Evolutionary conservation across 2,888 invertebrate genomes (phyloP), one percentile per base, ranked within the genome.

Genomic region (Xylocampa areola): DNA sequence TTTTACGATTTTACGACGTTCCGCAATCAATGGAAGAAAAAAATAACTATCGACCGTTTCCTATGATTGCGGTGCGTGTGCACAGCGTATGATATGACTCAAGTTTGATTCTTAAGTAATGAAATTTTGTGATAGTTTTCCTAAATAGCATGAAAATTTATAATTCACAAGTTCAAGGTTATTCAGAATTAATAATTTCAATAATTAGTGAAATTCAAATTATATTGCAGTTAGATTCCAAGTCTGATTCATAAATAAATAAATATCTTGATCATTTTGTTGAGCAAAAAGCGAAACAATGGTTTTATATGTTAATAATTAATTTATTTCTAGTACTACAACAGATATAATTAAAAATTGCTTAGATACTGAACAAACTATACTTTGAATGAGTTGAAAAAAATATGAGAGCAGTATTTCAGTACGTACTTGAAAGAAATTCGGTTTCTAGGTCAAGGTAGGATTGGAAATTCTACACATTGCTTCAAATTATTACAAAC

Each of bases 1-100:
- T 81, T 85, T 86, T 82, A 86, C 81, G 83, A 81, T 74, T 82
- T 87, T 85, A 87, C 82, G 85, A 84, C 78, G 73, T 73, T 73
- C 68, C 60, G 79, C 81, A 86, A 87, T 87, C 86, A 84, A 64
- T 65, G 66, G 57, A 30, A 59, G 61, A 67, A 79, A 81, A 80
- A 72, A 79, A 76, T 75, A 78, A 77, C 69, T 61, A 69, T 66
- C 55, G 60, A 55, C 62, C 59, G 71, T 84, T 75, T 73, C 82
- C 82, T 79, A 80, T 69, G 63, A 82, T 82, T 82, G 83, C 39
- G n/a, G 41, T 35, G 37, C 43, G 37, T 23, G n/a, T 36, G 45
- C 37, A 25, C 41, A 33, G 33, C 41, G 32, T 45, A 32, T 11
- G 47, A 13, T 52, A 53, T 37, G 57, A 53, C 11, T 54, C 57